A percentile compares a stretch with the other conserved stretches of the same genome.
These are phyloP conservation scores for Manduca sexta DNA, from an alignment of 1,140 invertebrate species.

Conservation along the genomic window DNA sequence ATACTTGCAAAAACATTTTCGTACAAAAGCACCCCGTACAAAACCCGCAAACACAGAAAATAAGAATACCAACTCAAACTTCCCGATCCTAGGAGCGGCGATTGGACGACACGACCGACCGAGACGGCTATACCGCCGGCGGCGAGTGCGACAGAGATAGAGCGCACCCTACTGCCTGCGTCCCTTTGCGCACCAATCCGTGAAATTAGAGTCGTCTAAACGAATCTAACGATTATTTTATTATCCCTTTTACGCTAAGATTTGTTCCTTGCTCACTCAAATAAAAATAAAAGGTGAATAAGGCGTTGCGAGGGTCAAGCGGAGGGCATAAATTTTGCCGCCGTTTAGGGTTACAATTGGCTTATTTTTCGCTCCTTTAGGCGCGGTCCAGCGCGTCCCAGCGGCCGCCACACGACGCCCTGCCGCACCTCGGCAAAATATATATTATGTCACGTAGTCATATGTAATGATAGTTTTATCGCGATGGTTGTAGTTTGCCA, in stretches of 20 bases:
- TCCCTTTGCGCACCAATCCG: conserved; percentile 68
- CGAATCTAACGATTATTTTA: conserved; percentile 73
- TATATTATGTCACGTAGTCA: too few species aligned
- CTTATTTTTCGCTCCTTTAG: conserved; percentile 62
- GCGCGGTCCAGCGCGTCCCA: conserved; percentile 20
- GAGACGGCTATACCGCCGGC: conserved; percentile 9
- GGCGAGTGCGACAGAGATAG: conserved; percentile 18
- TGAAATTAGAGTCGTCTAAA: conserved; percentile 72
- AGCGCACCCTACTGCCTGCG: conserved; percentile 33
- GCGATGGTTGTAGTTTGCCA: too few species aligned
- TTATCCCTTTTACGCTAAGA: conserved; percentile 72
- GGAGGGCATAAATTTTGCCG: conserved; percentile 54
- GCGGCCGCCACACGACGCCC: too few species aligned
- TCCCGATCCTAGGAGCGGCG: conserved; percentile 24
- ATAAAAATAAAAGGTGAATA: conserved; percentile 73
- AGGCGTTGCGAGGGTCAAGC: conserved; percentile 62
- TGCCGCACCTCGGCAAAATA: too few species aligned
- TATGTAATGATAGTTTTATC: too few species aligned
- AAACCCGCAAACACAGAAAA: conserved; percentile 53
- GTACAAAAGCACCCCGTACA: background rate
- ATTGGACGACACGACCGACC: conserved; percentile 41
- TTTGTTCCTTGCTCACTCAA: conserved; percentile 73
- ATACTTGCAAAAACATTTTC: too few species aligned
- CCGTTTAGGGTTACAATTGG: conserved; percentile 51
- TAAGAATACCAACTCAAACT: conserved; percentile 36